These are phyloP conservation scores for Hydrocynus forskahlii DNA, from an alignment of 2,797 vertebrate genomes.

Conservation along the genomic window DNA sequence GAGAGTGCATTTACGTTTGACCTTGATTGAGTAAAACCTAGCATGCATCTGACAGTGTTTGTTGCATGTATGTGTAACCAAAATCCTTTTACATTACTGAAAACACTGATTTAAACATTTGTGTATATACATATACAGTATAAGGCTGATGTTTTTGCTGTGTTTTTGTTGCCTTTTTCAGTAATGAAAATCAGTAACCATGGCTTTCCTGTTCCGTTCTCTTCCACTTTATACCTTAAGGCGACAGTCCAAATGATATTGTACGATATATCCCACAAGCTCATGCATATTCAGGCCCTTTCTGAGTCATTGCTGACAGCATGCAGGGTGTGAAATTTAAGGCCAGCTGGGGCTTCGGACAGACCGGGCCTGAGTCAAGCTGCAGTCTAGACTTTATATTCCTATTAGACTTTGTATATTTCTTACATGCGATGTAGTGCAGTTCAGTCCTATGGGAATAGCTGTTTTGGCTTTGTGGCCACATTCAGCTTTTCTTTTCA, in stretches of 20 bases:
- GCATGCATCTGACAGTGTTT: too few relatives aligned
- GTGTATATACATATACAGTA: too few relatives aligned
- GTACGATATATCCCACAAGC: conserved; percentile 21
- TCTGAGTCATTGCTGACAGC: background rate
- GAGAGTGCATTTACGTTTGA: too few relatives aligned
- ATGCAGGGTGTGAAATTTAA: conserved; percentile 3
- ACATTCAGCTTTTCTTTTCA: background rate
- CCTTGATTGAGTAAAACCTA: too few relatives aligned
- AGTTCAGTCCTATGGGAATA: conserved; percentile 3
- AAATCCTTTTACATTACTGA: too few relatives aligned
- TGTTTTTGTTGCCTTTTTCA: background rate
- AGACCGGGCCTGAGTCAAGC: background rate
- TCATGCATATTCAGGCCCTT: conserved; percentile 37
- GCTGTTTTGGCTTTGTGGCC: background rate
- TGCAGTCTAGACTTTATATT: conserved; percentile 8
- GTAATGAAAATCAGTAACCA: background rate
- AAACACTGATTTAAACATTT: too few relatives aligned
- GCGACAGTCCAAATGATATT: conserved; percentile 19
- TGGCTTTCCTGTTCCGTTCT: background rate
- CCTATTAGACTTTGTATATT: background rate
- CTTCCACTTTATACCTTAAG: background rate
- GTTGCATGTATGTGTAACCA: too few relatives aligned
- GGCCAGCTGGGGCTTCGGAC: conserved; percentile 4
- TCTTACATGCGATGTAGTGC: conserved; percentile 11
- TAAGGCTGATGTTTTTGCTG: background rate